These are phyloP conservation scores for Trididemnum miniatum DNA, from an alignment of 23 tunicate species.

Conservation along the genomic window DNA sequence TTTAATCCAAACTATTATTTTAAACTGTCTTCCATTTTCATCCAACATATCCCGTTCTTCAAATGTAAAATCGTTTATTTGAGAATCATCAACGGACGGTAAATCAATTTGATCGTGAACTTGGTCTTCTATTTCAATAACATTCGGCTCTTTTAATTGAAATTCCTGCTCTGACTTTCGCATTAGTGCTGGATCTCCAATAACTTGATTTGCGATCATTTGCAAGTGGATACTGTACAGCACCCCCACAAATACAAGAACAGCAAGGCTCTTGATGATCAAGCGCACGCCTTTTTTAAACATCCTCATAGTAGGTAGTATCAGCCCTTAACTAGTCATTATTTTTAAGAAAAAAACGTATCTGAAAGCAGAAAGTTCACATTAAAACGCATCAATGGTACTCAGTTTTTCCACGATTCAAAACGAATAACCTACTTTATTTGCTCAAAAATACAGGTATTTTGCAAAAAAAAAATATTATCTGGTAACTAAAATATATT, in stretches of 20 bases:
- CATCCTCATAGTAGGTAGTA: too few relatives aligned
- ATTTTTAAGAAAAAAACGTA: too few relatives aligned
- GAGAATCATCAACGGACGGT: not conserved
- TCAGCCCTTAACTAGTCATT: too few relatives aligned
- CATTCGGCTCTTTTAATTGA: not conserved
- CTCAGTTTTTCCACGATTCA: too few relatives aligned
- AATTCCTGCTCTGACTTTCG: not conserved
- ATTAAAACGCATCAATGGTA: too few relatives aligned
- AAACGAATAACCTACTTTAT: too few relatives aligned
- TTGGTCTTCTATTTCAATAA: too few relatives aligned
- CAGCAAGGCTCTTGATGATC: not conserved
- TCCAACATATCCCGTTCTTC: conserved; percentile 56
- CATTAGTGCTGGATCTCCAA: not conserved
- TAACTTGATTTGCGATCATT: not conserved
- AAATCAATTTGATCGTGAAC: too few relatives aligned
- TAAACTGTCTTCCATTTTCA: conserved; percentile 46
- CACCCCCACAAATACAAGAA: not conserved
- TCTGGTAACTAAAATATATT: too few relatives aligned
- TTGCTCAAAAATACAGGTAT: too few relatives aligned
- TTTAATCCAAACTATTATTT: conserved; percentile 40
- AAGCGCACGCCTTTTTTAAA: not conserved
- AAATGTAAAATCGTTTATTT: conserved; percentile 16
- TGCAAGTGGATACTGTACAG: not conserved
- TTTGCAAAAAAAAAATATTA: too few relatives aligned
- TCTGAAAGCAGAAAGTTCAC: too few relatives aligned